These are phyloP conservation scores for Ferrisia virgata DNA, from an alignment of 2,888 invertebrate species.

Conservation along the genomic window DNA sequence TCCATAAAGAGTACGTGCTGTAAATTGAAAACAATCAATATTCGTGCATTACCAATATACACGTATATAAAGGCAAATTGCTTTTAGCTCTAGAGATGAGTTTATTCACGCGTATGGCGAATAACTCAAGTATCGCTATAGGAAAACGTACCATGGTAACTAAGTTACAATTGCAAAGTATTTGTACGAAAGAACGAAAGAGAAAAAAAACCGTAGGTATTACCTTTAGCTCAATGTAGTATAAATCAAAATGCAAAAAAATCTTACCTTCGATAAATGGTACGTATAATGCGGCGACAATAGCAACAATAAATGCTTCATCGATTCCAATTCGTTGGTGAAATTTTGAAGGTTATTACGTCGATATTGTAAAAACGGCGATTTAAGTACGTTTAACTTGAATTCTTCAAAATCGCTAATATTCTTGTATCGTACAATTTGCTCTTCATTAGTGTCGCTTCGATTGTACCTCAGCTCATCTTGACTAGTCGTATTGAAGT, in stretches of 20 bases:
- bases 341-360: not conserved
- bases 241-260: not conserved
- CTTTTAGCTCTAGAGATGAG: not conserved
- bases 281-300: conserved; percentile 21
- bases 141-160: too few species aligned
- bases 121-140: not conserved
- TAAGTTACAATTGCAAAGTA: not conserved
- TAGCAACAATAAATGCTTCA: conserved; percentile 22
- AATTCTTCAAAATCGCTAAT: not conserved
- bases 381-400: not conserved
- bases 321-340: not conserved
- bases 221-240: not conserved
- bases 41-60: not conserved
- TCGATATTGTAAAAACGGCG: not conserved
- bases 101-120: not conserved
- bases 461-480: not conserved
- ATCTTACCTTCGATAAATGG: conserved; percentile 3
- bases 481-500: not conserved
- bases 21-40: not conserved
- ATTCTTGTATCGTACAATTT: not conserved
- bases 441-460: not conserved
- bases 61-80: not conserved
- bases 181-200: not conserved
- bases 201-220: not conserved
- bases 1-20: not conserved